A percentile compares a stretch with the other conserved stretches of the same genome.
phyloP scores from a whole-genome alignment of 2,797 vertebrate species.

The Mus minutoides region DNA sequence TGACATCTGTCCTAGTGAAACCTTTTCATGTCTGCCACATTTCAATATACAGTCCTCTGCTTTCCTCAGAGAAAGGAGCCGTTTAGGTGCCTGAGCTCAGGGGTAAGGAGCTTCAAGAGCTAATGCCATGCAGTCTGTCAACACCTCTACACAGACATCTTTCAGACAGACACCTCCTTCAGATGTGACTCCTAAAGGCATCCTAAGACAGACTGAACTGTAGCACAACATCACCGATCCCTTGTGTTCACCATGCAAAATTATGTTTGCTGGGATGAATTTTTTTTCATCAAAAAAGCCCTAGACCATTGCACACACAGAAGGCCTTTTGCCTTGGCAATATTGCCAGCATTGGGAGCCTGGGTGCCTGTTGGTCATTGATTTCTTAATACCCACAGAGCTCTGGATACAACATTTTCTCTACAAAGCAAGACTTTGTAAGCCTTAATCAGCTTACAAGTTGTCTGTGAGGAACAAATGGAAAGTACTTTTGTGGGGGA shows the following conservation, averaged over 20 bases:
- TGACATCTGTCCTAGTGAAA: not conserved
- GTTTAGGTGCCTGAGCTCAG: not conserved
- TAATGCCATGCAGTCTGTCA: not conserved
- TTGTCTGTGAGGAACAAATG: not conserved
- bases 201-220: not conserved
- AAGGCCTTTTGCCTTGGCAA: not conserved
- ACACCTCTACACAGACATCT: not conserved
- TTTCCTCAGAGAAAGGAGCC: slow-evolving; percentile 6
- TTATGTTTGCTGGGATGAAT: not conserved
- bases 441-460: not conserved
- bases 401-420: not conserved
- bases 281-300: not conserved
- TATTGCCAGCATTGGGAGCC: not conserved
- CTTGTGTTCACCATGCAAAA: not conserved
- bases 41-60: not conserved
- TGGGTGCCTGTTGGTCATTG: not conserved
- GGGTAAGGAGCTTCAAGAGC: not conserved
- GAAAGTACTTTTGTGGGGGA: not conserved
- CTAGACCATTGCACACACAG: not conserved
- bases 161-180: slow-evolving; percentile 40
- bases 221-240: not conserved
- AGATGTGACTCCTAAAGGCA: not conserved
- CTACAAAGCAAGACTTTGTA: not conserved
- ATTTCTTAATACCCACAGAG: not conserved
- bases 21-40: not conserved